Percentiles rank a stretch among this genome's conserved stretches.
Evolutionary conservation across 2,888 invertebrate genomes (phyloP).

Genomic region (Acrobasis suavella): DNA sequence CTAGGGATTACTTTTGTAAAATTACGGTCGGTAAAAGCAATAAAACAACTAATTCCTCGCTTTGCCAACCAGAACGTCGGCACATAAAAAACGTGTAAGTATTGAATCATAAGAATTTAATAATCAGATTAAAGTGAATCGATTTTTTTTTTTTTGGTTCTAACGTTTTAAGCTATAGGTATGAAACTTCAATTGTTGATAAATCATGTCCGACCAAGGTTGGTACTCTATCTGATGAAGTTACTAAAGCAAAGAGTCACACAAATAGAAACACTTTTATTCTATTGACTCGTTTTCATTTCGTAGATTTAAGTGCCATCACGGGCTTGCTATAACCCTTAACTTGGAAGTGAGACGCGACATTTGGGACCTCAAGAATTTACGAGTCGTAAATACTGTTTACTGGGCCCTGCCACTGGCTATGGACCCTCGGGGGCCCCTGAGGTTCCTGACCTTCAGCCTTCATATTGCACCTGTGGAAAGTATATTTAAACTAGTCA

Average conservation of each 20-base stretch:
- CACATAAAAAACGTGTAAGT: not conserved
- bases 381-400: constrained; percentile 43
- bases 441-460: constrained; percentile 15
- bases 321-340: not conserved
- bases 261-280: too few relatives aligned
- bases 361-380: constrained; percentile 20
- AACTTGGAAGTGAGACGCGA: not conserved
- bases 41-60: not conserved
- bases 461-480: constrained; percentile 9
- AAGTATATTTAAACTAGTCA: constrained; percentile 5
- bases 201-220: too few relatives aligned
- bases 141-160: too few relatives aligned
- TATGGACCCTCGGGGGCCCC: constrained; percentile 26
- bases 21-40: constrained; percentile 10
- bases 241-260: too few relatives aligned
- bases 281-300: too few relatives aligned
- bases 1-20: constrained; percentile 6
- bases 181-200: too few relatives aligned
- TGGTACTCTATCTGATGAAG: too few relatives aligned
- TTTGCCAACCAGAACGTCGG: not conserved
- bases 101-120: not conserved
- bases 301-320: too few relatives aligned
- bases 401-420: constrained; percentile 33
- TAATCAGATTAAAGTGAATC: too few relatives aligned
- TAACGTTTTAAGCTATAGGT: too few relatives aligned